Percentiles rank a stretch among this genome's conserved stretches.
phyloP scores from a whole-genome alignment of 2,888 invertebrate species.

The Norana najaformis region DNA sequence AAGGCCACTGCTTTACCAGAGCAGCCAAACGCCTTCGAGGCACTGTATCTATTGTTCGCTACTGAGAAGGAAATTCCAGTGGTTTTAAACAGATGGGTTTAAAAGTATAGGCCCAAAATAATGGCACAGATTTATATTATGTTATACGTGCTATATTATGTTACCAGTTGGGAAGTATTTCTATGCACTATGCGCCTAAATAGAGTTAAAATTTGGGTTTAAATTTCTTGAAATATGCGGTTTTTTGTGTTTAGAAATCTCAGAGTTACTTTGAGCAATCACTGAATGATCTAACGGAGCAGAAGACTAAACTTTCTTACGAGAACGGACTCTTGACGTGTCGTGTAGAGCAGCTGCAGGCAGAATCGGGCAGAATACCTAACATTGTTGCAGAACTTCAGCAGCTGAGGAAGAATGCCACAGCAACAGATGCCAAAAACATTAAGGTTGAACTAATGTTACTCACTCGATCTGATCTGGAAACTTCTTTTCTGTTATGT shows the following conservation, averaged over 20 bases:
- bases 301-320: conserved; percentile 16
- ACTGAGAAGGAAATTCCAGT: no score
- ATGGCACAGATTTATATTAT: no score
- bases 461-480: neutral
- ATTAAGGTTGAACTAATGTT: conserved; percentile 8
- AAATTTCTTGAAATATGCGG: no score
- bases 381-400: neutral
- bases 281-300: neutral
- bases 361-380: neutral
- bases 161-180: neutral
- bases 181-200: neutral
- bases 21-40: no score
- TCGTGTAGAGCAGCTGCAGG: conserved; percentile 7
- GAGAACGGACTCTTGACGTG: conserved; percentile 18
- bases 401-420: conserved; percentile 1
- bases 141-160: no score
- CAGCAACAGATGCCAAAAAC: conserved; percentile 8
- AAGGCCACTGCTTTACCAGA: no score
- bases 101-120: no score
- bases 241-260: neutral
- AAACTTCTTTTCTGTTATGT: neutral
- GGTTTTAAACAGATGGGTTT: no score
- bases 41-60: no score
- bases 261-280: conserved; percentile 10
- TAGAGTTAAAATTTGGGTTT: neutral